phyloP scores from a whole-genome alignment of 2,888 invertebrate species.

The Drosophila prostipennis region DNA sequence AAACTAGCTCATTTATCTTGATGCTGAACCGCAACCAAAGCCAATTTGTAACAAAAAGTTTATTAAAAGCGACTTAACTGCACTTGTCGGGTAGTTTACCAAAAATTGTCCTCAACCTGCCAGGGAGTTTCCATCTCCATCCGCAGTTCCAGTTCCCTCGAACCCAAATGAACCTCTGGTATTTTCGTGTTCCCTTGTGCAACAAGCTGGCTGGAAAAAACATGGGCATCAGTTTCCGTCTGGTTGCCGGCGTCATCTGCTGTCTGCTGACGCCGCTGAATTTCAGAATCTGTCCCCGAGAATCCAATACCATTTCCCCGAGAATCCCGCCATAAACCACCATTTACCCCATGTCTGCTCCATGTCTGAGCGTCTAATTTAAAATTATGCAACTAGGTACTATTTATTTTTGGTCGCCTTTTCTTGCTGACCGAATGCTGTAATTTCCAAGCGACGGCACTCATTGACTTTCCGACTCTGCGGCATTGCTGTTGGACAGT shows the following conservation, averaged over 20 bases:
- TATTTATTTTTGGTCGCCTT: constrained; percentile 7
- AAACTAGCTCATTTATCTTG: constrained; percentile 3
- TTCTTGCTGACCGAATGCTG: constrained; percentile 9
- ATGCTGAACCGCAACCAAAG: not conserved
- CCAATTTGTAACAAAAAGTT: constrained; percentile 6
- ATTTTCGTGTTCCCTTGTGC: constrained; percentile 52
- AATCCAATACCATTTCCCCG: not conserved
- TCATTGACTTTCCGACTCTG: constrained; percentile 66
- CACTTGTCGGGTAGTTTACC: constrained; percentile 1
- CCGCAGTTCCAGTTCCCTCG: not conserved
- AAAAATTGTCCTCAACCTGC: constrained; percentile 11
- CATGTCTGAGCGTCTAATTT: constrained; percentile 78
- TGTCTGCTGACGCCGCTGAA: constrained; percentile 50
- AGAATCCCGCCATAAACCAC: not conserved
- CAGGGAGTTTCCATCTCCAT: constrained; percentile 7
- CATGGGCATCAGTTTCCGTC: constrained; percentile 50
- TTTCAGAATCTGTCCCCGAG: constrained; percentile 26
- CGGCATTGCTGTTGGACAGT: constrained; percentile 45
- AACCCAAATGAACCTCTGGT: constrained; percentile 1
- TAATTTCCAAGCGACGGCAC: constrained; percentile 58
- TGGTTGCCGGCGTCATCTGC: constrained; percentile 60
- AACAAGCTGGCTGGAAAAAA: constrained; percentile 45
- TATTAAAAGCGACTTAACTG: constrained; percentile 1
- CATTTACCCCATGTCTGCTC: constrained; percentile 54
- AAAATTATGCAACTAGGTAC: constrained; percentile 72